These are phyloP conservation scores for Eupithecia centaureata DNA, from an alignment of 2,888 invertebrate genomes.

Conservation along the genomic window DNA sequence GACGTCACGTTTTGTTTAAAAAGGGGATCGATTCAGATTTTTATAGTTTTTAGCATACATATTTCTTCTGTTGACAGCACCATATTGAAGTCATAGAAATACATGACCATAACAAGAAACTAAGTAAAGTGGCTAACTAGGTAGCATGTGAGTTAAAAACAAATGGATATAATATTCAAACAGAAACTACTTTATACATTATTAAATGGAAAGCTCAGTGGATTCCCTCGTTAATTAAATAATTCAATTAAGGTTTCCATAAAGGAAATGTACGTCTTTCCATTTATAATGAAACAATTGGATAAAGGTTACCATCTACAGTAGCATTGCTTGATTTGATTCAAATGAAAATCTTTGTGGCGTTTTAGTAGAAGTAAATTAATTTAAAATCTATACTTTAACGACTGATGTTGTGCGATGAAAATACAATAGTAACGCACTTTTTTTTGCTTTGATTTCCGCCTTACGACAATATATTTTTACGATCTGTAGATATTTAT, in stretches of 20 bases:
- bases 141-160: no score
- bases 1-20: no score
- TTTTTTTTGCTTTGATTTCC: neutral
- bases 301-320: neutral
- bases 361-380: neutral
- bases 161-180: neutral
- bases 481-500: no score
- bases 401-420: no score
- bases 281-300: constrained; percentile 8
- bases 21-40: no score
- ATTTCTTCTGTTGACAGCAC: no score
- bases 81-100: no score
- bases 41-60: no score
- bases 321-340: neutral
- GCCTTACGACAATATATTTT: neutral
- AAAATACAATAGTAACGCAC: no score
- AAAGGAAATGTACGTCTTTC: constrained; percentile 5
- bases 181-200: neutral
- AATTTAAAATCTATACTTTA: neutral
- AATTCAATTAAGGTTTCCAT: constrained; percentile 3
- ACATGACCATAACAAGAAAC: no score
- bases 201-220: neutral
- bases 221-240: constrained; percentile 8
- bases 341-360: neutral
- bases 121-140: no score